Conservation (phyloP, 2,113 vertebrate genomes). For the Passerina amoena region DNA sequence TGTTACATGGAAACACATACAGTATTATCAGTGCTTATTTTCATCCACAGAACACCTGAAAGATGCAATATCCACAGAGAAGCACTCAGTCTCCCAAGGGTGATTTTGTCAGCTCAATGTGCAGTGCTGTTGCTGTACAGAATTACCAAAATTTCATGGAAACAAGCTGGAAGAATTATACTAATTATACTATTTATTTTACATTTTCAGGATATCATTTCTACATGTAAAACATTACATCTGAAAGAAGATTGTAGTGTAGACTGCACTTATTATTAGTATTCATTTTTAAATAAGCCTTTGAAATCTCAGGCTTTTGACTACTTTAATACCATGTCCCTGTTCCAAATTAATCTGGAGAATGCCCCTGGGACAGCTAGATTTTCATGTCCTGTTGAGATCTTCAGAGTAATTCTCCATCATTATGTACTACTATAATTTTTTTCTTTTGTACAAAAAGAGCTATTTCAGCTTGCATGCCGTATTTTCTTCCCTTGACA, state of each 20-base stretch:
- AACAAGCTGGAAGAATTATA: background rate
- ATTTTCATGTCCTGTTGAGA: slow-evolving; percentile 25
- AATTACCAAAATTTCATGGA: background rate
- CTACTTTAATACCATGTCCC: background rate
- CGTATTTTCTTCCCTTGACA: background rate
- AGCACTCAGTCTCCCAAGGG: background rate
- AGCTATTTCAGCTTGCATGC: slow-evolving; percentile 20
- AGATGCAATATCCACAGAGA: background rate
- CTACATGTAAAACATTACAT: background rate
- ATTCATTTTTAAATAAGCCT: background rate
- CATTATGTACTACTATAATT: background rate
- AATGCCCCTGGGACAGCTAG: background rate
- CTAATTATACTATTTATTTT: background rate
- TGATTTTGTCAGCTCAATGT: background rate
- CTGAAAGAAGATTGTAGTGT: background rate
- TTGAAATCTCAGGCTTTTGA: background rate
- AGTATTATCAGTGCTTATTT: background rate
- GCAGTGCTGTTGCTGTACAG: accelerated
- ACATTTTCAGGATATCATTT: background rate
- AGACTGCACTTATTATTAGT: background rate
- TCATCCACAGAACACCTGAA: background rate
- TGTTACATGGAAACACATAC: background rate
- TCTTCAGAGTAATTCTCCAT: background rate
- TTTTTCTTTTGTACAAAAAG: slow-evolving; percentile 12
- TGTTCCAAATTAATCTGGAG: background rate